Conservation (phyloP, 1,140 invertebrate species). For the Philotrypesis tridentata region DNA sequence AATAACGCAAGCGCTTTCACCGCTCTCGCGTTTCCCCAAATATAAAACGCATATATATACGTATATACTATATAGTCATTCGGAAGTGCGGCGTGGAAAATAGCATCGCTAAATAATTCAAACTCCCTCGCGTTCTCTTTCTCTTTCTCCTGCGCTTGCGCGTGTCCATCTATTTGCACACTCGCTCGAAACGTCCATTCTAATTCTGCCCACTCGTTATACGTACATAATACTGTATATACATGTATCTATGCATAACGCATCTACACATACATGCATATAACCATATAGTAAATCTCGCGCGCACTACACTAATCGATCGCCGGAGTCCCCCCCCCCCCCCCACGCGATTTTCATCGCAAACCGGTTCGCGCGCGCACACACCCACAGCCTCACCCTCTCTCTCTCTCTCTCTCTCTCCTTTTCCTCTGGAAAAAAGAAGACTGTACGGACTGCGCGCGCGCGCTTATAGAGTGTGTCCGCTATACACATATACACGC, state of each 20-base stretch:
- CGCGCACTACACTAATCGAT: neutral
- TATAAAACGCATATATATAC: too few relatives aligned
- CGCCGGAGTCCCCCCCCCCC: neutral
- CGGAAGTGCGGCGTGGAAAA: neutral
- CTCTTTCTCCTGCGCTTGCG: neutral
- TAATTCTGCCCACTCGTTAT: neutral
- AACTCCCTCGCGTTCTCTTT: too few relatives aligned
- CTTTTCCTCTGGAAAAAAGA: too few relatives aligned
- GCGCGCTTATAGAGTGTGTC: too few relatives aligned
- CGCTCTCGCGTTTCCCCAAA: too few relatives aligned
- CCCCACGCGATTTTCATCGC: neutral
- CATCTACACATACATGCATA: neutral
- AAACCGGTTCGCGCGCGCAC: neutral
- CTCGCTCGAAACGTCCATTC: conserved; percentile 7
- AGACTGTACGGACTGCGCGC: neutral
- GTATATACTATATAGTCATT: neutral
- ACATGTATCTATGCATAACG: neutral
- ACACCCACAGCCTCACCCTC: neutral
- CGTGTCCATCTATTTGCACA: conserved; percentile 9
- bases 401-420: too few relatives aligned
- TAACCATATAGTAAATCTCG: neutral
- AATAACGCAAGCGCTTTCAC: too few relatives aligned
- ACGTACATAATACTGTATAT: neutral
- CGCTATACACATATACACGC: neutral
- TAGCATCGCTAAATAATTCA: neutral